These are phyloP conservation scores for Cryptoblepharus egeriae DNA, from an alignment of 2,797 vertebrate genomes.

Conservation along the genomic window DNA sequence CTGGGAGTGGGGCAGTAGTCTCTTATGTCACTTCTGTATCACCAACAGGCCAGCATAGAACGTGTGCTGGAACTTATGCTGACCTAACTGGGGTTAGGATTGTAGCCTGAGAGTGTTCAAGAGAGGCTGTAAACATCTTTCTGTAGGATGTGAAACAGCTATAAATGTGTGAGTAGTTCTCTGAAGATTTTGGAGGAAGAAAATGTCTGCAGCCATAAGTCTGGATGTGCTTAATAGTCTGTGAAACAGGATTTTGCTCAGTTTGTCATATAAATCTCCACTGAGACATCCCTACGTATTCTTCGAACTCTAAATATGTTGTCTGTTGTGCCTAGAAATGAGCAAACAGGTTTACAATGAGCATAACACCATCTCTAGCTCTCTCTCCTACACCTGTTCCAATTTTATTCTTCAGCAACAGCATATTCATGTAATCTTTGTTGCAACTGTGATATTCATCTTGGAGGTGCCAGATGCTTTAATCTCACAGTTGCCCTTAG, in stretches of 20 bases:
- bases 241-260: constrained; percentile 45
- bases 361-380: constrained; percentile 2
- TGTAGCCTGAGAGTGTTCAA: constrained; percentile 34
- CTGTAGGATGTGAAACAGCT: background rate
- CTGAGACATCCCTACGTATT: constrained; percentile 50
- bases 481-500: background rate
- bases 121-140: constrained; percentile 1
- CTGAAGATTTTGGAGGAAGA: constrained; percentile 9
- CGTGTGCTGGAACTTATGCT: too few relatives aligned
- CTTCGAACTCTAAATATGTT: constrained; percentile 36
- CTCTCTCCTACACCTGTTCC: constrained; percentile 35
- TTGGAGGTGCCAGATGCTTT: constrained; percentile 51
- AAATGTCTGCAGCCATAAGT: constrained; percentile 28
- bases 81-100: too few relatives aligned
- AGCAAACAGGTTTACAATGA: constrained; percentile 38
- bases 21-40: too few relatives aligned
- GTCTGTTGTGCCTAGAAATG: constrained; percentile 48
- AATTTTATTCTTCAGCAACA: constrained; percentile 15
- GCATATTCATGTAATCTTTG: background rate
- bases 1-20: too few relatives aligned
- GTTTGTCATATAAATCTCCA: constrained; percentile 41
- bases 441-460: constrained; percentile 18
- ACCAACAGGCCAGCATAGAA: too few relatives aligned
- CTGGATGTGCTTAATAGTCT: constrained; percentile 41
- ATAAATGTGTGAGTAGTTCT: constrained; percentile 7